These are phyloP conservation scores for Hemicordylus capensis DNA, from an alignment of 2,113 vertebrate genomes.

Conservation along the genomic window DNA sequence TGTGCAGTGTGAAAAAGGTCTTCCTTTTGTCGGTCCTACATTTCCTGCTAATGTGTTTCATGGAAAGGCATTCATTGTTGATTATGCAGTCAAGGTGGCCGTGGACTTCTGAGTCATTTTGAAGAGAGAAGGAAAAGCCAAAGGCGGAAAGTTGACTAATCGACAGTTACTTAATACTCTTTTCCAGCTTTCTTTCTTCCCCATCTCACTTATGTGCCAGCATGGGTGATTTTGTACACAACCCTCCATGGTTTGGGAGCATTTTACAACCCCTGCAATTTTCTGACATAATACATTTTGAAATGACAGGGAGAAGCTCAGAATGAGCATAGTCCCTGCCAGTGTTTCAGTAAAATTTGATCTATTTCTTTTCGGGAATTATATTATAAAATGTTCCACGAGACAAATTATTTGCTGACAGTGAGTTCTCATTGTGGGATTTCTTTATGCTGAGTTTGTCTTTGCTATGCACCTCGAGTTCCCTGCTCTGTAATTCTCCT, in stretches of 20 bases:
- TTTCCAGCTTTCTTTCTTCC: neutral
- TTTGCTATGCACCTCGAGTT: neutral
- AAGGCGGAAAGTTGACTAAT: neutral
- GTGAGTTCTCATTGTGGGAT: neutral
- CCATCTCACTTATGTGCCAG: neutral
- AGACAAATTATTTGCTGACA: neutral
- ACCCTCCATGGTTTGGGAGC: neutral
- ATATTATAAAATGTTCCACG: neutral
- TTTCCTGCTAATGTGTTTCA: no score
- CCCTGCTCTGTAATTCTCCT: neutral
- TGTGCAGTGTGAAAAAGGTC: no score
- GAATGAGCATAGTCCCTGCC: neutral
- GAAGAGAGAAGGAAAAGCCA: neutral
- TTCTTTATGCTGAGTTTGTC: slow-evolving; percentile 2
- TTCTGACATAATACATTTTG: neutral
- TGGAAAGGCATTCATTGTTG: no score
- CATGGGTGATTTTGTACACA: neutral
- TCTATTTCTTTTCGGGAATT: neutral
- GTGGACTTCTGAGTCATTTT: neutral
- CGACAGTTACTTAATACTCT: neutral
- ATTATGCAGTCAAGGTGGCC: neutral
- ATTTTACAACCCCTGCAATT: neutral
- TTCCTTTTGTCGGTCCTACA: no score
- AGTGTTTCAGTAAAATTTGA: neutral
- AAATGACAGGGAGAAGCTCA: neutral